These are phyloP conservation scores for Aix galericulata DNA, from an alignment of 2,113 vertebrate genomes.

Conservation along the genomic window DNA sequence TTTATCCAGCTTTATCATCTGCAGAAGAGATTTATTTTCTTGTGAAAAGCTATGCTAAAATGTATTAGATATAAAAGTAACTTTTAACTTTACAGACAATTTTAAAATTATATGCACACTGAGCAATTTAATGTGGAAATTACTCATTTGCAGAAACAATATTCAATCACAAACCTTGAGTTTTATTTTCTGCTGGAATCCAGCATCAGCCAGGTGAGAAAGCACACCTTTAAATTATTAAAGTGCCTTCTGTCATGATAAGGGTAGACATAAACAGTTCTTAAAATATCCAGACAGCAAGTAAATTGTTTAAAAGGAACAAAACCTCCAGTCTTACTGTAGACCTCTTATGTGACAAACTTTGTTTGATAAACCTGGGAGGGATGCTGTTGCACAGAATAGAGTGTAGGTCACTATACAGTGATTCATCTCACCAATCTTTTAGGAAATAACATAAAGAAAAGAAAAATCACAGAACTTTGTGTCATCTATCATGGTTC, in stretches of 20 bases:
- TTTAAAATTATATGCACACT: not conserved
- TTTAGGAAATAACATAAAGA: not conserved
- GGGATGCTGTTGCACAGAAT: not conserved
- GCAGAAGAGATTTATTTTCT: not conserved
- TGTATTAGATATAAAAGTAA: not conserved
- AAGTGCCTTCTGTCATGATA: not conserved
- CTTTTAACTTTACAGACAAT: not conserved
- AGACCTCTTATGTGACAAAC: not conserved
- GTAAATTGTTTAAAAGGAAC: not conserved
- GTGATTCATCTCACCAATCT: not conserved
- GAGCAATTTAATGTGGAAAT: not conserved
- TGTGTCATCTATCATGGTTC: not conserved
- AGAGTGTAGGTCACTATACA: fast-evolving
- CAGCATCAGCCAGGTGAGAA: not conserved
- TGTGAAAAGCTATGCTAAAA: not conserved
- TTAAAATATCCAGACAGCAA: not conserved
- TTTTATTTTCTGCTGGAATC: not conserved
- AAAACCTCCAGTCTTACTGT: not conserved
- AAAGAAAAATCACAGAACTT: not conserved
- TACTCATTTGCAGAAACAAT: not conserved
- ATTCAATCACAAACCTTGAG: not conserved
- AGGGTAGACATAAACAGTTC: not conserved
- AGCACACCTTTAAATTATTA: not conserved
- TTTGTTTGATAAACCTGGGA: fast-evolving
- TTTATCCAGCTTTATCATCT: not conserved